Evolutionary conservation across 2,888 invertebrate genomes (phyloP), one percentile per base, ranked within the genome.

Genomic region (Rotaria socialis): DNA sequence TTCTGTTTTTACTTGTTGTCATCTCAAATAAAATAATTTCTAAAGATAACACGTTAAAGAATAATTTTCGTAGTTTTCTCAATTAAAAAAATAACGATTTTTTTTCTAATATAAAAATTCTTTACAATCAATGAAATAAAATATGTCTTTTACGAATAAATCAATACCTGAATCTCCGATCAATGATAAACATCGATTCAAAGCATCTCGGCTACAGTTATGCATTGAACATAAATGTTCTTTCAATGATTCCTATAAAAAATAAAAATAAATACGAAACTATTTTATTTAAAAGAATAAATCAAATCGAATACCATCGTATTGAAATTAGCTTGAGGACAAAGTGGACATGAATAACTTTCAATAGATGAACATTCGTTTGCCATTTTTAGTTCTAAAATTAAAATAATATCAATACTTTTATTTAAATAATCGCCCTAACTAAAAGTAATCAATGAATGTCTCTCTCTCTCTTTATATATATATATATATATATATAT

Each of bases 181-280:
- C 35, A 67, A 80, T 80, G 75, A 43, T 47, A 80, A 22, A 80
- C 75, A 80, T 80, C 75, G 75, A 27, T 80, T 80, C 47, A 80
- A 47, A 43, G 75, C 75, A 80, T 47, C 47, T 43, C 43, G 41
- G n/a, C 27, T 80, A 47, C 75, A 80, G 43, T 80, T 80, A 27
- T 80, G 75, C 22, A 47, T 80, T 80, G 75, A 47, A 80, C 75
- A 41, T 19, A 80, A n/a, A 80, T 80, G 75, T 80, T 80, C 43
- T 47, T 80, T 80, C 75, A 80, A 24, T 47, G n/a, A 80, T 43
- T 80, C 75, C 75, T 80, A 24, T 43, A 80, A 80, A 47, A 11
- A 47, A 24, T 1, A 80, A 47, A 5, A 80, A 47, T 5, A 19
- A 80, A 52, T 16, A 52, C 8, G 14, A 52, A 35, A 16, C 16